Evolutionary conservation across 2,797 vertebrate genomes (phyloP).

Genomic region (Alosa sapidissima): DNA sequence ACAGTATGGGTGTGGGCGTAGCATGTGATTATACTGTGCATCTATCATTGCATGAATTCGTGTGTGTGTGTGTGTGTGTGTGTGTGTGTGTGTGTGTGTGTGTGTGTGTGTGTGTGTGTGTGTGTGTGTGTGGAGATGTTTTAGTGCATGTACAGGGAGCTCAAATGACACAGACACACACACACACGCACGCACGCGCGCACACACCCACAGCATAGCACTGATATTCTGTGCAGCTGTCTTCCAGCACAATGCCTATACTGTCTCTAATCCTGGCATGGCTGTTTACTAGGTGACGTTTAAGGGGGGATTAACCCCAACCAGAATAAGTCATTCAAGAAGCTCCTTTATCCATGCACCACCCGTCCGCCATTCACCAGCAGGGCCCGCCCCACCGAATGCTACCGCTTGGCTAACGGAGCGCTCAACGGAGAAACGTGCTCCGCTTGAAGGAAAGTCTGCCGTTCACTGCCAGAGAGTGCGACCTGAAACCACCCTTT

Average conservation of each 20-base stretch:
- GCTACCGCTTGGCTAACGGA: slow-evolving; percentile 32
- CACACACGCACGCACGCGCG: not conserved
- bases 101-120: no score
- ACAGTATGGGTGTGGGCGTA: not conserved
- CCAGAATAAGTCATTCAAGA: slow-evolving; percentile 22
- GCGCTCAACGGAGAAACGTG: slow-evolving; percentile 24
- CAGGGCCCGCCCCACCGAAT: slow-evolving; percentile 7
- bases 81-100: no score
- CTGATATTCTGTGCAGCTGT: slow-evolving; percentile 25
- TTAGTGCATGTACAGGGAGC: not conserved
- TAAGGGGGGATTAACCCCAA: not conserved
- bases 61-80: no score
- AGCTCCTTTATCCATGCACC: slow-evolving; percentile 17
- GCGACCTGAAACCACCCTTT: slow-evolving; percentile 22
- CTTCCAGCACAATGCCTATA: slow-evolving; percentile 25
- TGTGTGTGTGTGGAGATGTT: not conserved
- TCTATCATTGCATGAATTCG: not conserved
- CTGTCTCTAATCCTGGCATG: slow-evolving; percentile 24
- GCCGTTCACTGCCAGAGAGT: not conserved
- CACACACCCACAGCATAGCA: not conserved
- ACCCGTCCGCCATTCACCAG: slow-evolving; percentile 30
- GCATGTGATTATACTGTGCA: not conserved
- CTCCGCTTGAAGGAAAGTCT: slow-evolving; percentile 20
- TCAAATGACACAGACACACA: not conserved
- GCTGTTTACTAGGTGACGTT: slow-evolving; percentile 30